Evolutionary conservation across 2,888 invertebrate genomes (phyloP).

Genomic region (Scaeva pyrastri): DNA sequence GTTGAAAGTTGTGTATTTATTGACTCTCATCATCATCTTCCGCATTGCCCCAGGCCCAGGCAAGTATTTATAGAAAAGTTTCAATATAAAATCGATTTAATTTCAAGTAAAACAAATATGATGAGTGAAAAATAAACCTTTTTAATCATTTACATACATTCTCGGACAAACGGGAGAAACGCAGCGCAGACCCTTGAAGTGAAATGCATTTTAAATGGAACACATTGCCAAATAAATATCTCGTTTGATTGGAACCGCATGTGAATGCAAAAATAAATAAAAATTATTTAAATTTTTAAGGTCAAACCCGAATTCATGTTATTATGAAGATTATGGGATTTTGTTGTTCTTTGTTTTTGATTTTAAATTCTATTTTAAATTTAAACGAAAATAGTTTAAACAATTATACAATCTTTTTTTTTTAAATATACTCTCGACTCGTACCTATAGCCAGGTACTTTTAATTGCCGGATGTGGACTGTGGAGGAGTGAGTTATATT

Average conservation of each 20-base stretch:
- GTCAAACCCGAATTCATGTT: neutral
- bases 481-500: neutral
- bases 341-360: too few relatives aligned
- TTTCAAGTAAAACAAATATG: slow-evolving; percentile 1
- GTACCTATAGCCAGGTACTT: neutral
- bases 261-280: slow-evolving; percentile 35
- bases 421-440: neutral
- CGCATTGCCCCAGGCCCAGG: slow-evolving; percentile 44
- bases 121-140: slow-evolving; percentile 7
- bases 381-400: neutral
- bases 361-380: slow-evolving; percentile 1
- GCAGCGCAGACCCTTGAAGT: neutral
- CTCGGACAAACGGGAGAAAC: neutral
- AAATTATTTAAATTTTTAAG: slow-evolving; percentile 40
- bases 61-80: neutral
- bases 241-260: neutral
- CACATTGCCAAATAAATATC: slow-evolving; percentile 33
- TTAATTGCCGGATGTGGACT: slow-evolving; percentile 5
- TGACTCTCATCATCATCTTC: slow-evolving; percentile 51
- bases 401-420: neutral
- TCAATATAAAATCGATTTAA: slow-evolving; percentile 14
- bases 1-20: slow-evolving; percentile 40
- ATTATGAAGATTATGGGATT: neutral
- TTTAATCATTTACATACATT: too few relatives aligned
- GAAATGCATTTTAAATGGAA: slow-evolving; percentile 4